Evolutionary conservation across 2,113 vertebrate species (phyloP).

Genomic region (Semnornis frantzii): DNA sequence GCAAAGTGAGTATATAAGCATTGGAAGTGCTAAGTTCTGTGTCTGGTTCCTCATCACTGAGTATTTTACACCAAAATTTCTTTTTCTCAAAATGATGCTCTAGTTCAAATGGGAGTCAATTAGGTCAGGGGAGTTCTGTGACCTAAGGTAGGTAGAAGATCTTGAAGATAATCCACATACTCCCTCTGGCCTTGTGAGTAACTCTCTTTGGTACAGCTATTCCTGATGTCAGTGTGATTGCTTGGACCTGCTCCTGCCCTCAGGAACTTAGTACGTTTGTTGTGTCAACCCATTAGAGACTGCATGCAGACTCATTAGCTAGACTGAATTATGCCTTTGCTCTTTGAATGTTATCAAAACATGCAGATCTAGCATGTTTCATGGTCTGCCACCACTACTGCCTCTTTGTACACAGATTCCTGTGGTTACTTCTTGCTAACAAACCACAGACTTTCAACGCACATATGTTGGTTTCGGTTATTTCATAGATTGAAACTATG

Average conservation of each 20-base stretch:
- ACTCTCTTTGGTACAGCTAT: constrained; percentile 17
- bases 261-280: not conserved
- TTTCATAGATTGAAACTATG: not conserved
- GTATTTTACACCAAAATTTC: not conserved
- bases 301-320: constrained; percentile 4
- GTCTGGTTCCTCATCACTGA: not conserved
- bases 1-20: not conserved
- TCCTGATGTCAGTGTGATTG: not conserved
- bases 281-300: constrained; percentile 35
- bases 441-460: not conserved
- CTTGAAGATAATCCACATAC: not conserved
- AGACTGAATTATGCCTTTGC: constrained; percentile 8
- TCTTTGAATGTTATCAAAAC: constrained; percentile 42
- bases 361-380: constrained; percentile 13
- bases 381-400: not conserved
- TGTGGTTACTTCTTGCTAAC: constrained; percentile 6
- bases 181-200: constrained; percentile 13
- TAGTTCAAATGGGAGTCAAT: not conserved
- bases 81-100: not conserved
- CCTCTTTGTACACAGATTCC: constrained; percentile 5
- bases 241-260: constrained; percentile 25
- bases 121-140: not conserved
- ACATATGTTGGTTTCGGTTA: not conserved
- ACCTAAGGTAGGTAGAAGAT: constrained; percentile 17
- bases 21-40: not conserved